These are phyloP conservation scores for Phyllostomus hastatus DNA, from an alignment of 2,113 vertebrate species.

Conservation along the genomic window DNA sequence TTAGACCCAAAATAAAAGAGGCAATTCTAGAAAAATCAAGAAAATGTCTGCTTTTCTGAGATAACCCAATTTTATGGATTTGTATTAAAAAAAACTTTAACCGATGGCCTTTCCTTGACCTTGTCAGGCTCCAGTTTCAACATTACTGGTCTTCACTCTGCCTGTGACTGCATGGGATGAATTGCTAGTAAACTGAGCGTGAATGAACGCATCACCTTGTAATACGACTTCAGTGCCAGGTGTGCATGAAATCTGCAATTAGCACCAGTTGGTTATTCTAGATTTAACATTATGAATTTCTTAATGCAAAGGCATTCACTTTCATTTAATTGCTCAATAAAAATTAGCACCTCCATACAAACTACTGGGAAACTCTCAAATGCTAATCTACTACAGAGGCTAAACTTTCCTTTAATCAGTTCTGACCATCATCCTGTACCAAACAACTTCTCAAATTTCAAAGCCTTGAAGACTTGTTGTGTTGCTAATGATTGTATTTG, in stretches of 20 bases:
- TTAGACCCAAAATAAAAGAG: background rate
- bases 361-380: background rate
- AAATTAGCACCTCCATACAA: background rate
- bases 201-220: background rate
- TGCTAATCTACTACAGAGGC: background rate
- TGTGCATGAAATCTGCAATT: background rate
- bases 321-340: constrained; percentile 27
- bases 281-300: background rate
- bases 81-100: background rate
- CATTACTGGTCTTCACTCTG: background rate
- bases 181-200: background rate
- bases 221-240: background rate
- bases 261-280: background rate
- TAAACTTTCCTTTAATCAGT: background rate
- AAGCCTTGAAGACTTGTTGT: background rate
- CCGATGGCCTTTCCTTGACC: background rate
- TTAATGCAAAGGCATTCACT: background rate
- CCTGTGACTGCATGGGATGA: background rate
- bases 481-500: background rate
- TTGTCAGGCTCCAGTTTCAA: background rate
- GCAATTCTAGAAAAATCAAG: background rate
- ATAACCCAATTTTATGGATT: constrained; percentile 10
- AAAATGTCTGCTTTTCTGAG: constrained; percentile 33
- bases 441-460: background rate
- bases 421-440: background rate